phyloP scores from a whole-genome alignment of 2,113 vertebrate species.

The Nyctereutes procyonoides region DNA sequence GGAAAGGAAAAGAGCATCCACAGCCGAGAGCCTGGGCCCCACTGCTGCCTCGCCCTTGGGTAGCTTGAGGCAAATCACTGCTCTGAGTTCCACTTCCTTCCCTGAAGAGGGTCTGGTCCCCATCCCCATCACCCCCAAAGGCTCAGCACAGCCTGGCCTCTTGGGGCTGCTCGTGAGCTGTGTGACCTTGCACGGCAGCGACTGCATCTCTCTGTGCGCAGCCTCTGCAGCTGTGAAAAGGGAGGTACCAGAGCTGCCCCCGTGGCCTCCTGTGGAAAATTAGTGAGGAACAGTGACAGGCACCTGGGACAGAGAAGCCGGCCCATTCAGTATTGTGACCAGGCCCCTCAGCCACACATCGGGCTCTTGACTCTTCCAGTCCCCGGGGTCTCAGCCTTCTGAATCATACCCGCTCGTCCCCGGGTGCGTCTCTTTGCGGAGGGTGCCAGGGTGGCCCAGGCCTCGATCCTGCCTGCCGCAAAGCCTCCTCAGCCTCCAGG shows the following conservation, averaged over 20 bases:
- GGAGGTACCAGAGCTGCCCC: neutral
- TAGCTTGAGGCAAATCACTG: neutral
- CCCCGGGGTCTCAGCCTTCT: neutral
- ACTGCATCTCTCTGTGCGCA: neutral
- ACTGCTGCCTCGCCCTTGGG: neutral
- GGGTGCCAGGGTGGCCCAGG: neutral
- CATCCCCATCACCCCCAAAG: neutral
- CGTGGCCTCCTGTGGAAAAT: neutral
- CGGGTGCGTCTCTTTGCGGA: neutral
- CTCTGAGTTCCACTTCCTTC: neutral
- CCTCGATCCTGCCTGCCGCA: neutral
- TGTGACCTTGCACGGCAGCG: neutral
- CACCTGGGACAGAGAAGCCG: neutral
- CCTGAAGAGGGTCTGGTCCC: neutral
- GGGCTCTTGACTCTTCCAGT: neutral
- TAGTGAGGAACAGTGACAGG: no score
- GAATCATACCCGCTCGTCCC: neutral
- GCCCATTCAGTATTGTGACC: fast-evolving
- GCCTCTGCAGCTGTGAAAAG: neutral
- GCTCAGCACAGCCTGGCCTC: neutral
- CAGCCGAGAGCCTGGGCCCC: neutral
- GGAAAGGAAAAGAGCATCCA: neutral
- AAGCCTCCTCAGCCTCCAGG: neutral
- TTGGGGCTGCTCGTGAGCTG: neutral
- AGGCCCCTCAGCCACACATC: neutral